Evolutionary conservation across 2,113 vertebrate genomes (phyloP).

Genomic region (Scatophagus argus): DNA sequence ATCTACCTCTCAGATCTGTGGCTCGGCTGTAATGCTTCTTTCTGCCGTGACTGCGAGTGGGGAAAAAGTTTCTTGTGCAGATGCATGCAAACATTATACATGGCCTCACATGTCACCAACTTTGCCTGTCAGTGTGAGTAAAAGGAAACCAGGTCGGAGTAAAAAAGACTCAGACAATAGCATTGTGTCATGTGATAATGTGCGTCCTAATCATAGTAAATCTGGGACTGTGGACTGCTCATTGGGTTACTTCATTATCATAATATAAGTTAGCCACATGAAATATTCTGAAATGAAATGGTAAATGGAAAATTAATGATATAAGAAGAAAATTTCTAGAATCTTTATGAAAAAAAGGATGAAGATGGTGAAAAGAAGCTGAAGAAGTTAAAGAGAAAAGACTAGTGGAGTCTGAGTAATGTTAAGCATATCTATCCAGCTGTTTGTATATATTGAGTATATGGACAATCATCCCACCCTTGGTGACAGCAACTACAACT

Average conservation of each 20-base stretch:
- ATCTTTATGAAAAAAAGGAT: no score
- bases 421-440: neutral
- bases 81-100: neutral
- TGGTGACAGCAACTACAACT: neutral
- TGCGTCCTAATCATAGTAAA: neutral
- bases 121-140: constrained; percentile 4
- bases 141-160: neutral
- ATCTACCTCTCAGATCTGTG: constrained; percentile 33
- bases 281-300: no score
- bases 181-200: neutral
- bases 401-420: neutral
- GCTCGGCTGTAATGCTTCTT: neutral
- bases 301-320: no score
- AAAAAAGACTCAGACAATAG: neutral
- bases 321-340: no score
- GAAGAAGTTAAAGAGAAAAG: no score
- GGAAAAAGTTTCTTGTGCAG: constrained; percentile 22
- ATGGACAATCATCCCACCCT: neutral
- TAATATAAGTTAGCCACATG: no score
- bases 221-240: neutral
- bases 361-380: neutral
- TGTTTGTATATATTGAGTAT: no score
- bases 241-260: neutral
- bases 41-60: constrained; percentile 15
- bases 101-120: constrained; percentile 5